Evolutionary conservation across 2,113 vertebrate species (phyloP).

Genomic region (Delphinapterus leucas): DNA sequence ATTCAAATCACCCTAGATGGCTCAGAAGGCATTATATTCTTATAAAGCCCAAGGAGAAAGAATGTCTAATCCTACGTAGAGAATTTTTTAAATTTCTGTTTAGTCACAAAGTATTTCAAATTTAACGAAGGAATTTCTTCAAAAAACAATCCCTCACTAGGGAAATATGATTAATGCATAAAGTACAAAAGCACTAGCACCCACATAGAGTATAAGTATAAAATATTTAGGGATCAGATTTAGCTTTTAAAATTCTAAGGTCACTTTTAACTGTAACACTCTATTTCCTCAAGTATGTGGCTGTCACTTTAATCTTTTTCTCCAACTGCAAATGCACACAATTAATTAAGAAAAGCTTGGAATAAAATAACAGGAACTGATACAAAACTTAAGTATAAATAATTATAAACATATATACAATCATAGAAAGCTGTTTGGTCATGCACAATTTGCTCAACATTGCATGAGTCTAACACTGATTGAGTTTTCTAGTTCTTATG

Average conservation of each 20-base stretch:
- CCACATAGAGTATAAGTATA: neutral
- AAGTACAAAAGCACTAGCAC: neutral
- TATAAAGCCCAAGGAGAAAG: neutral
- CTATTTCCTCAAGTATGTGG: neutral
- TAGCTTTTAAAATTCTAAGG: slow-evolving; percentile 12
- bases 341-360: neutral
- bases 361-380: neutral
- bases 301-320: neutral
- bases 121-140: slow-evolving; percentile 45
- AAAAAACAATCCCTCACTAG: neutral
- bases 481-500: neutral
- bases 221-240: slow-evolving; percentile 42
- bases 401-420: neutral
- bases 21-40: slow-evolving; percentile 26
- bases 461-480: neutral
- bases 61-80: neutral
- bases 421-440: neutral
- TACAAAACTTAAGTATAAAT: neutral
- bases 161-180: slow-evolving; percentile 1
- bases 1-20: neutral
- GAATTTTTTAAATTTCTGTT: neutral
- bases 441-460: neutral
- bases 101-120: slow-evolving; percentile 48
- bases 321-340: neutral
- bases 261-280: neutral